Conservation (phyloP, 2,113 vertebrate genomes). For the Ammospiza caudacuta region DNA sequence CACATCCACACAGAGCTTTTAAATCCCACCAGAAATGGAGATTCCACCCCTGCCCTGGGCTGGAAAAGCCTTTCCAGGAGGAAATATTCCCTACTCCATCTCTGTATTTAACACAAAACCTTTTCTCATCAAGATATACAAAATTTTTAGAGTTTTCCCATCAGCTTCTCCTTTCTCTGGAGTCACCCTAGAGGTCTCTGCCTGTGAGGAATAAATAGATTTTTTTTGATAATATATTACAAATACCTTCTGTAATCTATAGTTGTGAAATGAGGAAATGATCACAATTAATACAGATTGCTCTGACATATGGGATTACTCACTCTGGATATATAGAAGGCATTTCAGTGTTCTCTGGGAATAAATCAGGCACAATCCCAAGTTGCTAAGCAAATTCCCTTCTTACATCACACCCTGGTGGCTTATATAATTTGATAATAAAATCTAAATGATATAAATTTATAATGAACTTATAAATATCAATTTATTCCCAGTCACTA, state of each 20-base stretch:
- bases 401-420: background rate
- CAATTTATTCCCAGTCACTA: background rate
- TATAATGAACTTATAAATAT: background rate
- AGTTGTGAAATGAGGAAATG: background rate
- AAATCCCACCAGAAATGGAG: background rate
- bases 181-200: background rate
- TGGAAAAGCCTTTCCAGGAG: background rate
- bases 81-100: background rate
- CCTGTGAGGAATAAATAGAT: background rate
- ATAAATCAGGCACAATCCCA: slow-evolving; percentile 17
- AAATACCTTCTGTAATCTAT: background rate
- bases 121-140: background rate
- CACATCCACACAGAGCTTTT: background rate
- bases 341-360: slow-evolving; percentile 30
- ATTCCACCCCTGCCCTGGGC: background rate
- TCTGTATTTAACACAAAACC: background rate
- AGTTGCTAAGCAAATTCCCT: slow-evolving; percentile 23
- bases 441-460: background rate
- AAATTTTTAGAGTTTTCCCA: background rate
- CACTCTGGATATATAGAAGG: slow-evolving; percentile 12
- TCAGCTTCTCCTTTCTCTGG: background rate
- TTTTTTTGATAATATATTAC: background rate
- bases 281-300: background rate
- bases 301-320: slow-evolving; percentile 41
- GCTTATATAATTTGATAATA: background rate